Conservation (phyloP, 2,888 invertebrate genomes). For the Chalcis sispes region DNA sequence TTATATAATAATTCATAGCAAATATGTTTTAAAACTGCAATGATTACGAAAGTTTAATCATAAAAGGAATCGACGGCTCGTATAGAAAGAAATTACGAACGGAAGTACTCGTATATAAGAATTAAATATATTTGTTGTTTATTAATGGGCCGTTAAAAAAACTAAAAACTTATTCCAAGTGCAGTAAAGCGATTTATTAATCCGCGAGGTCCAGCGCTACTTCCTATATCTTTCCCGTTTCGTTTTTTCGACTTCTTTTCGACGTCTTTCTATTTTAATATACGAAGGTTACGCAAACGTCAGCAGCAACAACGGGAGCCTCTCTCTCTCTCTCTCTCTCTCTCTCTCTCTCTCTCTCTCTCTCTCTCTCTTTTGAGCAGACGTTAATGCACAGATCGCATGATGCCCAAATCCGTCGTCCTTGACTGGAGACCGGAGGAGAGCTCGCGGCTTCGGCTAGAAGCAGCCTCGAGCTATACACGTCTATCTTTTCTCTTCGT, state of each 20-base stretch:
- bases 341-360: constrained; percentile 7
- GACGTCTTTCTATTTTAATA: constrained; percentile 12
- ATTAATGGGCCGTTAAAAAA: not conserved
- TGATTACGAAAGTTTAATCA: too few species aligned
- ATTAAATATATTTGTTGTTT: not conserved
- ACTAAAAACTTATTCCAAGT: not conserved
- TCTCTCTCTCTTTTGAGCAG: constrained; percentile 5
- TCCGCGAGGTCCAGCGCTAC: too few species aligned
- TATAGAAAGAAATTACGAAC: too few species aligned
- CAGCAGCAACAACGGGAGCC: not conserved
- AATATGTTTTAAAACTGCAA: too few species aligned
- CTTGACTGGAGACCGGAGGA: constrained; percentile 38
- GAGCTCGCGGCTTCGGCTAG: not conserved
- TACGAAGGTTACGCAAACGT: constrained; percentile 27
- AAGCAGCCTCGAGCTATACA: constrained; percentile 38
- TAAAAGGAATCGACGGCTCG: too few species aligned
- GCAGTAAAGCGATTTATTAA: constrained; percentile 18
- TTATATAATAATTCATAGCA: too few species aligned
- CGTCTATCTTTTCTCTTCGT: not conserved
- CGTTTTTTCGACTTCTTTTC: not conserved
- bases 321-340: constrained; percentile 7
- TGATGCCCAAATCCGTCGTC: constrained; percentile 63
- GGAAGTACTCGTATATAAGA: too few species aligned
- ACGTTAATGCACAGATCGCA: constrained; percentile 65
- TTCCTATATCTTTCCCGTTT: too few species aligned